Conservation (phyloP, 1,140 invertebrate genomes). For the Dryas iulia region DNA sequence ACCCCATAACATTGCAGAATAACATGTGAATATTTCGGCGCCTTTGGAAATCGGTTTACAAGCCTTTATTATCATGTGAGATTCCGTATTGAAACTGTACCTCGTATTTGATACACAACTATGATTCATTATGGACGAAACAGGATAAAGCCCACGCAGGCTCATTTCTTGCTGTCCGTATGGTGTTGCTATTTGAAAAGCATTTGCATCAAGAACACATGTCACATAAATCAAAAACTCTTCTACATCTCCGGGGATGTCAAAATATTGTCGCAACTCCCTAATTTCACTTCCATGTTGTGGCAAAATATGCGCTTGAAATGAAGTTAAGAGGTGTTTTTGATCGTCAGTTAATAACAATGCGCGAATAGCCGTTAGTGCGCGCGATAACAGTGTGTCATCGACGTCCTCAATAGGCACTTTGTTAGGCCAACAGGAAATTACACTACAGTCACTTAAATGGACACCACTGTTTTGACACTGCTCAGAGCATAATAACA, state of each 20-base stretch:
- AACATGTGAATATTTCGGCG: constrained; percentile 86
- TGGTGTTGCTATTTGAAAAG: constrained; percentile 83
- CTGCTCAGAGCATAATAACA: constrained; percentile 81
- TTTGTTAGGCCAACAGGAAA: constrained; percentile 79
- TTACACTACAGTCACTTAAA: constrained; percentile 81
- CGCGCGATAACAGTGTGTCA: constrained; percentile 74
- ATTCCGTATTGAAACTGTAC: constrained; percentile 82
- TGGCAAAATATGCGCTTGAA: constrained; percentile 81
- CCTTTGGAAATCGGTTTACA: constrained; percentile 83
- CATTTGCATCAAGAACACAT: constrained; percentile 86
- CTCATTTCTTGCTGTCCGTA: constrained; percentile 78
- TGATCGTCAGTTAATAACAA: constrained; percentile 80
- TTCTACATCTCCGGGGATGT: constrained; percentile 81
- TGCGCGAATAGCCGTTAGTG: constrained; percentile 82
- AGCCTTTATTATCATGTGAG: constrained; percentile 83
- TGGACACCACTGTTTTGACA: constrained; percentile 81
- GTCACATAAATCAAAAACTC: constrained; percentile 82
- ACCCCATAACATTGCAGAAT: constrained; percentile 87
- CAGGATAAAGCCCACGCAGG: constrained; percentile 86
- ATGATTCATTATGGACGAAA: constrained; percentile 88
- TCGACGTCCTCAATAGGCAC: constrained; percentile 73
- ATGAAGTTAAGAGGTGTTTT: constrained; percentile 78
- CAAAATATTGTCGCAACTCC: constrained; percentile 81
- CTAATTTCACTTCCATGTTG: constrained; percentile 82
- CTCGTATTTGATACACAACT: constrained; percentile 87